Conservation (phyloP, 2,888 invertebrate species). For the Gandaritis pyraliata region DNA sequence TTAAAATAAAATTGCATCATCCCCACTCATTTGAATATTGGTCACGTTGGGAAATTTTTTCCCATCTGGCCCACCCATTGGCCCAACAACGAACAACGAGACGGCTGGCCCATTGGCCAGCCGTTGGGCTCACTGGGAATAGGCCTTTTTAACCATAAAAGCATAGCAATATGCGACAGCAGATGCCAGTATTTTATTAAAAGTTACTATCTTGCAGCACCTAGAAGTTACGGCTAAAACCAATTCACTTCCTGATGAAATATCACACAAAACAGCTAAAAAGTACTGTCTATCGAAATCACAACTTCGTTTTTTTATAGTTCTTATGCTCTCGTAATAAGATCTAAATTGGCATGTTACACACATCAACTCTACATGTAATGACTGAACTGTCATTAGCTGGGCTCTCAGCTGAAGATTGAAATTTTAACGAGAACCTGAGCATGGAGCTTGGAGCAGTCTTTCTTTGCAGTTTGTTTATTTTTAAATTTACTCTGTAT, state of each 20-base stretch:
- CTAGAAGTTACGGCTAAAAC: neutral
- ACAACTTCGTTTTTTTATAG: neutral
- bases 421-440: constrained; percentile 64
- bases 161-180: too few relatives aligned
- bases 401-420: constrained; percentile 51
- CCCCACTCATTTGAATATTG: too few relatives aligned
- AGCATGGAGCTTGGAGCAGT: constrained; percentile 41
- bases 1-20: too few relatives aligned
- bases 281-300: constrained; percentile 22
- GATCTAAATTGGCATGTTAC: constrained; percentile 14
- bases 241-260: constrained; percentile 16
- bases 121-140: too few relatives aligned
- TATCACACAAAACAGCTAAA: constrained; percentile 20
- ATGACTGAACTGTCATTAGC: constrained; percentile 59
- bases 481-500: constrained; percentile 28
- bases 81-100: too few relatives aligned
- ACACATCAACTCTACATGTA: constrained; percentile 39
- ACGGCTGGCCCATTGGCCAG: too few relatives aligned
- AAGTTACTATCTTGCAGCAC: too few relatives aligned
- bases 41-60: too few relatives aligned
- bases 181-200: too few relatives aligned
- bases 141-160: too few relatives aligned
- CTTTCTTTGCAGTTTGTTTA: constrained; percentile 24
- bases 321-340: constrained; percentile 19
- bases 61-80: too few relatives aligned